phyloP scores from a whole-genome alignment of 2,797 vertebrate species.

The Neostethus bicornis region DNA sequence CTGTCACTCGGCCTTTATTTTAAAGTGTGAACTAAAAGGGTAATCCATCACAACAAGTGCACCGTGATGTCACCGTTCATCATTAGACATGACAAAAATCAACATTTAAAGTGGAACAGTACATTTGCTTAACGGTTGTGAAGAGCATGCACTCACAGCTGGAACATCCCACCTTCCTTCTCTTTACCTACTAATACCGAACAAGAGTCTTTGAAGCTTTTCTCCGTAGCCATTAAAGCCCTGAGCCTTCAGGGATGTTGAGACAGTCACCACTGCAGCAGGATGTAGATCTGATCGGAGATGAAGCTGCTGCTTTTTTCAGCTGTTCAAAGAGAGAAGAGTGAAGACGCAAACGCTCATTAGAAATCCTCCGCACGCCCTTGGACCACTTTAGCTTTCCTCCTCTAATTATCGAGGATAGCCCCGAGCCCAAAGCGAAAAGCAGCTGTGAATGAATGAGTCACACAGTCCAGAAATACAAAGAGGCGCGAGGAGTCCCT shows the following conservation, averaged over 20 bases:
- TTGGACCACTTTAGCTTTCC: constrained; percentile 53
- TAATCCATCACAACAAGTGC: constrained; percentile 21
- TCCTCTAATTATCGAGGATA: constrained; percentile 53
- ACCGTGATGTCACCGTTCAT: constrained; percentile 13
- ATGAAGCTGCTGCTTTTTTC: constrained; percentile 43
- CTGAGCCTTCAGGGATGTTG: constrained; percentile 31
- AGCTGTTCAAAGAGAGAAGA: constrained; percentile 26
- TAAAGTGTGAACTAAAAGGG: constrained; percentile 37
- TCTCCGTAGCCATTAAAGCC: constrained; percentile 13
- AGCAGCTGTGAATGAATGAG: constrained; percentile 51
- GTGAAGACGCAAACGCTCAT: constrained; percentile 50
- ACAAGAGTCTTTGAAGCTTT: constrained; percentile 16
- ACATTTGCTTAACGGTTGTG: constrained; percentile 9
- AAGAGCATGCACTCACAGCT: constrained; percentile 5
- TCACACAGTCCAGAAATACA: constrained; percentile 59
- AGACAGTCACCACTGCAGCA: constrained; percentile 50
- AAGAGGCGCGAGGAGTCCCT: constrained; percentile 39
- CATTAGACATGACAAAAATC: constrained; percentile 27
- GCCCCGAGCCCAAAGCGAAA: constrained; percentile 42
- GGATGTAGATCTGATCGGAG: constrained; percentile 63
- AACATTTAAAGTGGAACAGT: constrained; percentile 24
- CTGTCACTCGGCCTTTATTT: constrained; percentile 33
- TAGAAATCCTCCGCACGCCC: constrained; percentile 49
- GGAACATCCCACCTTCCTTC: not conserved
- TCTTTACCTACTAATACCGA: constrained; percentile 1